Percentiles rank a stretch among this genome's conserved stretches.
Conservation (phyloP, 2,888 invertebrate genomes). For the Entomobrya multifasciata region DNA sequence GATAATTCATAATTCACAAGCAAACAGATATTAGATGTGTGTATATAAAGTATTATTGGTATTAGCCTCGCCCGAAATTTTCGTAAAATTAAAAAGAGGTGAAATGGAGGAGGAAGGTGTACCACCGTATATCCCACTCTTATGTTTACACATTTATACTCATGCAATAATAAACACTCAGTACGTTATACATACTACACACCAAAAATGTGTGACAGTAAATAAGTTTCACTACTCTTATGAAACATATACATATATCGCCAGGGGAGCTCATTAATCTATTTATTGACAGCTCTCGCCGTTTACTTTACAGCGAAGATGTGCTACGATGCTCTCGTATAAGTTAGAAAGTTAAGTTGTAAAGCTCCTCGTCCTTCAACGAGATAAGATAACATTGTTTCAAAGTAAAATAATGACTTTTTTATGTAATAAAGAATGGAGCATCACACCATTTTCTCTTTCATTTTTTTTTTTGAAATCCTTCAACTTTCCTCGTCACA, state of each 20-base stretch:
- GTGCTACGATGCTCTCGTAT: too few relatives aligned
- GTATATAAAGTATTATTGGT: too few relatives aligned
- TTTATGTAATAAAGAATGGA: conserved; percentile 21
- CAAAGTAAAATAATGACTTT: conserved; percentile 17
- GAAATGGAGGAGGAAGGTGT: background rate
- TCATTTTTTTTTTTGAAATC: conserved; percentile 20
- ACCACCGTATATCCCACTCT: background rate
- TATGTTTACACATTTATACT: too few relatives aligned
- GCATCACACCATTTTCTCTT: background rate
- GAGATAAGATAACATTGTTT: conserved; percentile 40
- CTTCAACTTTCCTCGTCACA: background rate
- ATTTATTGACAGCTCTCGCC: conserved; percentile 32
- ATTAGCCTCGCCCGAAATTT: too few relatives aligned
- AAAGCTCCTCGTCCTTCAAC: conserved; percentile 20
- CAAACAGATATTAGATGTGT: too few relatives aligned
- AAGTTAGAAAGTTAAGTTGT: background rate
- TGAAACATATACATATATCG: background rate
- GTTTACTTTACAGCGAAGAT: background rate
- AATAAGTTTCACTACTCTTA: conserved; percentile 55
- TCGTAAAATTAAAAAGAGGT: background rate
- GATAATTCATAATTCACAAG: conserved; percentile 59
- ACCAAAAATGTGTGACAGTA: conserved; percentile 42
- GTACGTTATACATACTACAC: too few relatives aligned
- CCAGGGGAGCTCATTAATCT: conserved; percentile 37
- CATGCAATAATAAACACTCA: conserved; percentile 9